Base-by-base conservation (phyloP, 2,888 invertebrate species). In the Choristoneura rosaceana region DNA sequence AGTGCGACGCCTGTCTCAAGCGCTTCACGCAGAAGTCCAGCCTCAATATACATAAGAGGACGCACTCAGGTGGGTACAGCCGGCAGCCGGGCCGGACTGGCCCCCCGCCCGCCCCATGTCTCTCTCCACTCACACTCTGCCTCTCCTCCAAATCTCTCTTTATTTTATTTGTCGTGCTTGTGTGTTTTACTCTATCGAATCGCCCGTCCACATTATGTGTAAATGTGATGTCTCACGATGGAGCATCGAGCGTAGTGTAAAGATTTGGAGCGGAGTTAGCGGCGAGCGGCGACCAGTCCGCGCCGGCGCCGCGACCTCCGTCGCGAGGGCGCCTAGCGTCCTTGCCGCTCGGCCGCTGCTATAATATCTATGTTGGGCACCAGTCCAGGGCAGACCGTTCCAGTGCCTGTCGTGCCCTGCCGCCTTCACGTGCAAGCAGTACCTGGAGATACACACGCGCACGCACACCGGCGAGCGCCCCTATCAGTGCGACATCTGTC, bases 1-100 rank as follows among this genome's bases (percentile, higher is more conserved):
- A 96, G 91, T 97, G 97, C 93, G 96, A 96, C 90, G 94, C 95
- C 82, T 97, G 97, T 90, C 95, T 96, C 85, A 97, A 97, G 93
- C 95, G 96, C 88, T 97, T 97, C 93, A 97, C 97, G 82, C 97
- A 97, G 94, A 97, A 97, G 93, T 97, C 96, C 88, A 97, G 97
- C 90, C 94, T 97, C 86, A 97, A 97, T 93, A 97, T 97, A 84
- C 97, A 97, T 94, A 96, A 96, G 92, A 94, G 97, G 86, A 96
- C 96, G 80, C 97, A 97, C 92, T 96, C 96, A 85, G 95, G 95
- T 94, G 93, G 93, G 94, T 94, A 84, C 87, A 86, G 86, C 82
- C 89, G 88, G 71, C 71, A 62, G 62, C 71, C 88, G 87, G 89
- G 89, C 89, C 91, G 91, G 91, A 90, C 90, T 89, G 90, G 90